Base-by-base conservation (phyloP, 2,113 vertebrate genomes). In the Charina bottae region DNA sequence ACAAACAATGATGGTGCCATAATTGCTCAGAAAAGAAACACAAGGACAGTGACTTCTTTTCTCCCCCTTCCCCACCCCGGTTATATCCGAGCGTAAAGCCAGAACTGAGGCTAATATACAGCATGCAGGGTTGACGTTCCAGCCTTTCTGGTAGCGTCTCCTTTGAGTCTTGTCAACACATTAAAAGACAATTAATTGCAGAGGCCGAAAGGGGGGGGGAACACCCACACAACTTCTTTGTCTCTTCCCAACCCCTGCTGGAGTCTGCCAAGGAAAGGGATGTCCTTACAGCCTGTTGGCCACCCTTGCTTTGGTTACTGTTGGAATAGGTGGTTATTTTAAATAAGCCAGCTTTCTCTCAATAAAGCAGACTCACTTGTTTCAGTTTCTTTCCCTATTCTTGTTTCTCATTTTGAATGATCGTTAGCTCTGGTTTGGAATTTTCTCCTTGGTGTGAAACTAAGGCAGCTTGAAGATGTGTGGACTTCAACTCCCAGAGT, bases 171-270 rank as follows among this genome's bases (percentile, higher is more conserved):
- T 33, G 8, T 8, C 24, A 37, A 24, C 19, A 9, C 23, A 21
- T 56, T 1, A 42, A 24, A 2, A 19, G 6, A 1, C 68, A 19
- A 21, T 37, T 78, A 19, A 19, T 72, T n/a, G 2, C n/a, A 19
- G n/a, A 72, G 68, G 68, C n/a, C n/a, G 6, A 33, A 72, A 9
- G 17, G 17, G 37, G 6, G 1, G 13, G 2, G 15, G 19, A 19
- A 0, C 12, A 3, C 46, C 11, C 21, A 6, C 0, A 1, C 13
- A 24, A 2, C 88, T 1, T 11, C 11, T 33, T 6, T 37, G 0
- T 85, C 46, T 46, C 4, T 6, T 8, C 23, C 26, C n/a, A 11
- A 12, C 28, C 19, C 12, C 28, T 7, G 0, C 23, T n/a, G 10
- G 58, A 23, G 12, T 10, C 28, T 19, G 59, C 13, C 23, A 21